Conservation (phyloP, 1,140 invertebrate species). For the Drosophila biarmipes region DNA sequence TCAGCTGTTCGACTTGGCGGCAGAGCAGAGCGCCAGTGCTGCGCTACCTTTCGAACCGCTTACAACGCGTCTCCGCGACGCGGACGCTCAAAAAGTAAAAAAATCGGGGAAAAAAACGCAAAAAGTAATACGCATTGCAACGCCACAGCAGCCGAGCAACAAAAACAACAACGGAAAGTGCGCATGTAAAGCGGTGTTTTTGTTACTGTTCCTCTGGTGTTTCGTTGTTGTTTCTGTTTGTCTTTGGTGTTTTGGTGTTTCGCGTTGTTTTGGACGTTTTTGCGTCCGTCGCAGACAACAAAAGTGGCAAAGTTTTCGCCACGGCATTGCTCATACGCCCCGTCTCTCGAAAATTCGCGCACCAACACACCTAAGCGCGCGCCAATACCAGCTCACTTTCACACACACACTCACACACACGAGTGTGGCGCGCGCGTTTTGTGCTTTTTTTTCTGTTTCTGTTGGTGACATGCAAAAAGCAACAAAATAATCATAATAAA, state of each 20-base stretch:
- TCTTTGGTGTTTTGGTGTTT: constrained; percentile 35
- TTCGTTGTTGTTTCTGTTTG: constrained; percentile 10
- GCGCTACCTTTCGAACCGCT: constrained; percentile 67
- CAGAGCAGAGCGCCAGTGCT: constrained; percentile 38
- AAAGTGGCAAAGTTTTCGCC: constrained; percentile 80
- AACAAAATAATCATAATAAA: constrained; percentile 25
- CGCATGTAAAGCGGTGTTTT: constrained; percentile 65
- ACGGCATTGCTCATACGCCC: constrained; percentile 76
- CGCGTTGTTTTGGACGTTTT: too few relatives aligned
- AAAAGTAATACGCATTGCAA: constrained; percentile 35
- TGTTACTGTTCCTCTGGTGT: constrained; percentile 2
- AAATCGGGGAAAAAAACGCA: not conserved
- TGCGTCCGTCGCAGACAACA: constrained; percentile 56
- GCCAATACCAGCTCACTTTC: constrained; percentile 5
- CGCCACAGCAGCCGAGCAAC: constrained; percentile 23
- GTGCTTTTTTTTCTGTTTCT: constrained; percentile 22
- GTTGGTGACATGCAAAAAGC: constrained; percentile 49
- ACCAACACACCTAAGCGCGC: constrained; percentile 9
- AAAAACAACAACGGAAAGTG: constrained; percentile 21
- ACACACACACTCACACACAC: constrained; percentile 15
- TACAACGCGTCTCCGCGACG: constrained; percentile 61
- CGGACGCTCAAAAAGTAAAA: constrained; percentile 33
- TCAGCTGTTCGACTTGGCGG: constrained; percentile 4
- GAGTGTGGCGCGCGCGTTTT: constrained; percentile 39
- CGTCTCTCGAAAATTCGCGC: constrained; percentile 48